Conservation (phyloP, 1,140 invertebrate genomes). For the Mactra quadrangularis region DNA sequence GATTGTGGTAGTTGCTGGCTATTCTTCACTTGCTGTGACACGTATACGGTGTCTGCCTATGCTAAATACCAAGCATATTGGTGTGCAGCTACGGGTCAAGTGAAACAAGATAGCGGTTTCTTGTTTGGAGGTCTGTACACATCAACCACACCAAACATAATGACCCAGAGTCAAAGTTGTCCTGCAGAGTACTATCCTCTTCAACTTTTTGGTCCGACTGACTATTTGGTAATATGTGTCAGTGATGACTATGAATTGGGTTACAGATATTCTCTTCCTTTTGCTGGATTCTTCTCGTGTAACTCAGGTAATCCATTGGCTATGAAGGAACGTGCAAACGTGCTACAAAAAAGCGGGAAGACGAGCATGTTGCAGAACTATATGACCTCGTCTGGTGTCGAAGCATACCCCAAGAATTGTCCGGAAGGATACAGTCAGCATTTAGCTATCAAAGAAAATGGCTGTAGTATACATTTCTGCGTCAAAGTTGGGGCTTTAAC, state of each 20-base stretch:
- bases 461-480: conserved; percentile 76
- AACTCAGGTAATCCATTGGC: conserved; percentile 71
- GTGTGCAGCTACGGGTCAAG: conserved; percentile 35
- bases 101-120: conserved; percentile 54
- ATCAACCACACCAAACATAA: conserved; percentile 47
- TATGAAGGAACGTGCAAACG: conserved; percentile 50
- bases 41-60: neutral
- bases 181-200: conserved; percentile 65
- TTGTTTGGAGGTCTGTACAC: conserved; percentile 73
- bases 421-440: conserved; percentile 63
- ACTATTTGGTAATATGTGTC: conserved; percentile 64
- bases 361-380: conserved; percentile 15
- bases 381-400: conserved; percentile 21
- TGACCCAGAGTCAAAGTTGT: conserved; percentile 66
- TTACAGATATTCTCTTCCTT: conserved; percentile 62
- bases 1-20: conserved; percentile 47
- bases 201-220: conserved; percentile 35
- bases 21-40: conserved; percentile 33
- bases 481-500: conserved; percentile 65
- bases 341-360: conserved; percentile 9
- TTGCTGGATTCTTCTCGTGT: conserved; percentile 75
- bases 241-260: conserved; percentile 72
- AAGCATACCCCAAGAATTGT: conserved; percentile 38
- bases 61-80: conserved; percentile 44
- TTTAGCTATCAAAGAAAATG: conserved; percentile 68